Conservation (phyloP, 1,140 invertebrate genomes). For the Saccostrea cuccullata region DNA sequence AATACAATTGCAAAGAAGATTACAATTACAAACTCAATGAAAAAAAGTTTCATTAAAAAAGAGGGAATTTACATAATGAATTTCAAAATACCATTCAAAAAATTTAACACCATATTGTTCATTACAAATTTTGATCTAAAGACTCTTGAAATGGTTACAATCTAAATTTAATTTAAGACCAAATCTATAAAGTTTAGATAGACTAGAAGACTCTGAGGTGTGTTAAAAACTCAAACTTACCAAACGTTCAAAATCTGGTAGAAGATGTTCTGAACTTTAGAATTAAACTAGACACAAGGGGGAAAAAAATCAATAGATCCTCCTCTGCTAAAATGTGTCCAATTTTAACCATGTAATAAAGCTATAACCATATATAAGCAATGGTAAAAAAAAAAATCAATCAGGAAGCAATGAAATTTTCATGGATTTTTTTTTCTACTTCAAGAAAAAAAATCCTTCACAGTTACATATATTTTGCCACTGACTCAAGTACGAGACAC, state of each 20-base stretch:
- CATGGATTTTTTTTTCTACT: neutral
- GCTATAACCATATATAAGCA: conserved; percentile 18
- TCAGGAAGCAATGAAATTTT: conserved; percentile 25
- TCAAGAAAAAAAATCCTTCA: conserved; percentile 14
- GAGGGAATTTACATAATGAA: neutral
- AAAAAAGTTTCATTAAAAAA: neutral
- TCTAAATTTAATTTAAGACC: no score
- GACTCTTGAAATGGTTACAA: no score
- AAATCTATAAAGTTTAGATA: neutral
- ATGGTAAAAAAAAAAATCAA: conserved; percentile 21
- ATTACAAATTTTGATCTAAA: no score
- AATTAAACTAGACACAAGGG: conserved; percentile 15
- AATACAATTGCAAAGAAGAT: neutral
- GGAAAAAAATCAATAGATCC: neutral
- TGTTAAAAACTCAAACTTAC: neutral
- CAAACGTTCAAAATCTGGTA: neutral
- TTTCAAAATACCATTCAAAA: neutral
- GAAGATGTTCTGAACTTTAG: conserved; percentile 21
- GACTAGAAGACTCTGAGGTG: neutral
- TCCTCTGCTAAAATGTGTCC: conserved; percentile 25
- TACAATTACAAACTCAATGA: neutral
- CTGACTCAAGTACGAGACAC: neutral
- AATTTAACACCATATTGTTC: neutral
- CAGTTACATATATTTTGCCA: neutral
- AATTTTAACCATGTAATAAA: conserved; percentile 21